A percentile compares a stretch with the other conserved stretches of the same genome.
Conservation (phyloP, 2,888 invertebrate species). For the Unio pictorum region DNA sequence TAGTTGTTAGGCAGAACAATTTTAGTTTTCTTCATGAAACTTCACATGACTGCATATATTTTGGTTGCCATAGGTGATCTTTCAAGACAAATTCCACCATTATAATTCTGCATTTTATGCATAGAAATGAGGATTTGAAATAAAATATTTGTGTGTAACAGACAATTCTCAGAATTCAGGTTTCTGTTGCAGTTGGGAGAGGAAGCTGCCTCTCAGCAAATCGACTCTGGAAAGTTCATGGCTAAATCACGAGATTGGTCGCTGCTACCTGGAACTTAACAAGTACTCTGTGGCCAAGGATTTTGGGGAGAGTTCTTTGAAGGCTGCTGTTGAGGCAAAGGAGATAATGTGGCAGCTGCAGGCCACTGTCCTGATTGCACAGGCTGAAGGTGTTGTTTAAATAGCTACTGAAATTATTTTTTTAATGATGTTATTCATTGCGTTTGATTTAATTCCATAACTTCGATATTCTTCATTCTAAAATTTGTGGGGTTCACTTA, state of each 20-base stretch:
- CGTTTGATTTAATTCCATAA: neutral
- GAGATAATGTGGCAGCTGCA: constrained; percentile 69
- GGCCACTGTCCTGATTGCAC: constrained; percentile 68
- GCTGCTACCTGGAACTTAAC: constrained; percentile 71
- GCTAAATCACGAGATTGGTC: constrained; percentile 72
- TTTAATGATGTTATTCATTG: neutral
- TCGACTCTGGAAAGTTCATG: constrained; percentile 71
- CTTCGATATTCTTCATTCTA: neutral
- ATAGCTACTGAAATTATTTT: neutral
- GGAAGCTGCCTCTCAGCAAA: constrained; percentile 69
- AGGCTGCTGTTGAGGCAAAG: constrained; percentile 60
- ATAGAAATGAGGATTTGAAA: too few relatives aligned
- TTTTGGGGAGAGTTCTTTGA: constrained; percentile 63
- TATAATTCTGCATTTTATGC: too few relatives aligned
- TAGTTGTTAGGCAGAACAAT: too few relatives aligned
- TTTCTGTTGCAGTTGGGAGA: constrained; percentile 62
- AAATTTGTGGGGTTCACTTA: too few relatives aligned
- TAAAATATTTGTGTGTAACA: too few relatives aligned
- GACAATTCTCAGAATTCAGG: too few relatives aligned
- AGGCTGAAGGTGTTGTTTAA: constrained; percentile 57
- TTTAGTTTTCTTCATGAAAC: too few relatives aligned
- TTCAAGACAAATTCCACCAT: too few relatives aligned
- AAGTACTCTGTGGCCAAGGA: constrained; percentile 52
- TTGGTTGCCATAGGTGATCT: too few relatives aligned
- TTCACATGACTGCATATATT: too few relatives aligned